These are phyloP conservation scores for Vesta saturnalis DNA, from an alignment of 2,888 invertebrate genomes.

Conservation along the genomic window DNA sequence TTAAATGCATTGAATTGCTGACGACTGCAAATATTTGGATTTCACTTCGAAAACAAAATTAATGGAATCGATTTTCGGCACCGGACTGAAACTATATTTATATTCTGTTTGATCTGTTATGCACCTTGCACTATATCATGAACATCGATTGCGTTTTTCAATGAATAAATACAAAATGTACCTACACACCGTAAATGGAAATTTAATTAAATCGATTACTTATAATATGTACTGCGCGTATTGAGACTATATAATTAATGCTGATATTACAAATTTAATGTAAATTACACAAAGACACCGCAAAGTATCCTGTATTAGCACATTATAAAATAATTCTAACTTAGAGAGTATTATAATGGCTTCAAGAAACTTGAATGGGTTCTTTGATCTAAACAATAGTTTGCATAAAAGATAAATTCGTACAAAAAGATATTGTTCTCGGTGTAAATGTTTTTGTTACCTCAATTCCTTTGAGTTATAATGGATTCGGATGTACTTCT, in stretches of 20 bases:
- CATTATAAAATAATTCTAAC: not conserved
- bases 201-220: not conserved
- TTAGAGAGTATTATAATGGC: not conserved
- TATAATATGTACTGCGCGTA: not conserved
- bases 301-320: not conserved
- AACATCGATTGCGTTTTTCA: not conserved
- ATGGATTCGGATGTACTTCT: not conserved
- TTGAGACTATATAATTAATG: too few species aligned
- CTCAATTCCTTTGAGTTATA: not conserved
- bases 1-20: constrained; percentile 46
- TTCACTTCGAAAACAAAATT: constrained; percentile 44
- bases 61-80: constrained; percentile 26
- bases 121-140: not conserved
- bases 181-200: not conserved
- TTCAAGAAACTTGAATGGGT: not conserved
- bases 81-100: not conserved
- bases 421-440: constrained; percentile 1
- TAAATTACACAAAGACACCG: not conserved
- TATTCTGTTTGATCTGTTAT: constrained; percentile 18
- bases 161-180: not conserved
- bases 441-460: not conserved
- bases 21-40: constrained; percentile 44
- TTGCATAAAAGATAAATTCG: constrained; percentile 1
- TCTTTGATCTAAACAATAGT: not conserved
- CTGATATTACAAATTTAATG: too few species aligned